These are phyloP conservation scores for Pollenia angustigena DNA, from an alignment of 2,888 invertebrate species.

Conservation along the genomic window DNA sequence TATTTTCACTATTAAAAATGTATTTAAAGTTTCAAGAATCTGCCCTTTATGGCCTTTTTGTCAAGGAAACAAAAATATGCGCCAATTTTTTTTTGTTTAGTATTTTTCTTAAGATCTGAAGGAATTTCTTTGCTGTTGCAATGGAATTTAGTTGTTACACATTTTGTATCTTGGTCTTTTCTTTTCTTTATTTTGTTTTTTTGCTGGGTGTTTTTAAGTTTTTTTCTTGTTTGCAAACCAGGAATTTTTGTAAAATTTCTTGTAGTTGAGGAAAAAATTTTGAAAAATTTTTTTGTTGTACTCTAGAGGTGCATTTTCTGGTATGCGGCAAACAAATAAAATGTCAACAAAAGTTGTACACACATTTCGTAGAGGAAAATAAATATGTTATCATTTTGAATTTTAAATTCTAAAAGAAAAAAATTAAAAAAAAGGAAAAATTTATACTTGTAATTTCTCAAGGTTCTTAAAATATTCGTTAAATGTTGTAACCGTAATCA, in stretches of 20 bases:
- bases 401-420: too few species aligned
- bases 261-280: constrained; percentile 40
- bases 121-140: constrained; percentile 65
- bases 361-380: neutral
- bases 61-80: constrained; percentile 7
- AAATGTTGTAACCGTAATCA: too few species aligned
- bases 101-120: constrained; percentile 54
- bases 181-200: neutral
- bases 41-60: constrained; percentile 45
- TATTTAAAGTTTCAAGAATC: constrained; percentile 29
- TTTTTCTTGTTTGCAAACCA: constrained; percentile 42
- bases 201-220: constrained; percentile 5
- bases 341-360: neutral
- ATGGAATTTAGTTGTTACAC: constrained; percentile 72
- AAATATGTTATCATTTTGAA: too few species aligned
- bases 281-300: constrained; percentile 27
- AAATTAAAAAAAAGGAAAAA: too few species aligned
- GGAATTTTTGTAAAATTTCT: constrained; percentile 57
- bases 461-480: too few species aligned
- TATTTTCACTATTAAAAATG: neutral
- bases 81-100: constrained; percentile 16
- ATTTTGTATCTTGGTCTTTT: constrained; percentile 29
- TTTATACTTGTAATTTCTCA: too few species aligned
- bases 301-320: constrained; percentile 12
- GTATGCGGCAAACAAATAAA: constrained; percentile 7